Evolutionary conservation across 2,113 vertebrate species (phyloP).

Genomic region (Scartelaos histophorus): DNA sequence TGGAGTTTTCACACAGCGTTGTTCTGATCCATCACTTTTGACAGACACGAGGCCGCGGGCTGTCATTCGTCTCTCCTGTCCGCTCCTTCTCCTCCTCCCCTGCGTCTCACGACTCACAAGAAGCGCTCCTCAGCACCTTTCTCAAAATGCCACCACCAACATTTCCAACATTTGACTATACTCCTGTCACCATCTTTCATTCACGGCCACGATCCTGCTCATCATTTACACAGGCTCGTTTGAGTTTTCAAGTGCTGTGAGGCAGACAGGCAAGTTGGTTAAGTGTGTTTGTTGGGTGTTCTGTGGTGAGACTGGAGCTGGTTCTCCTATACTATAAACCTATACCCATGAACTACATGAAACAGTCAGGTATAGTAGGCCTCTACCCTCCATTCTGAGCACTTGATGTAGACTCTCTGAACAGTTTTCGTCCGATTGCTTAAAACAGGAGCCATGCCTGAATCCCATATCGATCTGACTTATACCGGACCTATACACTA

Average conservation of each 20-base stretch:
- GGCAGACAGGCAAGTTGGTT: slow-evolving; percentile 5
- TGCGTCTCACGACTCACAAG: slow-evolving; percentile 54
- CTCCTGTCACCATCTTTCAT: slow-evolving; percentile 26
- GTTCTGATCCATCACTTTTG: slow-evolving; percentile 71
- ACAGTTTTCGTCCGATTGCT: too few species aligned
- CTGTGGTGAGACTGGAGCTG: neutral
- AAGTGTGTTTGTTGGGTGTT: neutral
- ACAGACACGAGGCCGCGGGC: slow-evolving; percentile 65
- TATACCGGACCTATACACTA: too few species aligned
- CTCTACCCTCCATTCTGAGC: neutral
- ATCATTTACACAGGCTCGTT: neutral
- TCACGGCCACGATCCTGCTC: neutral
- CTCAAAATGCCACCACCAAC: slow-evolving; percentile 63
- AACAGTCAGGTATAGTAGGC: neutral
- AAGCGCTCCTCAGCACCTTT: slow-evolving; percentile 61
- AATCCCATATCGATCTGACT: too few species aligned
- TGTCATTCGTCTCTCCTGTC: slow-evolving; percentile 63
- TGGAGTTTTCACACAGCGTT: slow-evolving; percentile 63
- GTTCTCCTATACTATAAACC: neutral
- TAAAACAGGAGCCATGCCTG: too few species aligned
- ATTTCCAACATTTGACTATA: slow-evolving; percentile 50
- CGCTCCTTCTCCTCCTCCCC: slow-evolving; percentile 31
- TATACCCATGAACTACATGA: neutral
- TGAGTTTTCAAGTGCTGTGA: slow-evolving; percentile 4
- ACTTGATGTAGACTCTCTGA: too few species aligned